Base-by-base conservation (phyloP, 2,888 invertebrate species). In the Euzetes globulus region DNA sequence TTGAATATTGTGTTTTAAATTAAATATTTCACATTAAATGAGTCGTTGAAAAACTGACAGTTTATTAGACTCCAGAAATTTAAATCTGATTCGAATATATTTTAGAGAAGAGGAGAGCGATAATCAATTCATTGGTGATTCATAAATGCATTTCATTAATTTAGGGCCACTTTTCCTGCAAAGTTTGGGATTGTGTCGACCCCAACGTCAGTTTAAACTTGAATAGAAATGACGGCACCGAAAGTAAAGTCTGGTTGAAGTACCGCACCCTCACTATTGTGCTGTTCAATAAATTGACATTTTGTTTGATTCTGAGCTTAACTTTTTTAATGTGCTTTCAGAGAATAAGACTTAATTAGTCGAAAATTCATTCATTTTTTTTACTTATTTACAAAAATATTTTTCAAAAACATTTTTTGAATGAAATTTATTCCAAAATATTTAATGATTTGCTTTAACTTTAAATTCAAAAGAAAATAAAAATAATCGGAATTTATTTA, bases 51-150 rank as follows among this genome's bases (percentile, higher is more conserved):
- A 63, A 63, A 63, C 19, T 63, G 63, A 63, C 33, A 63, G 1
- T 63, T 63, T 22, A 19, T 25, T 55, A 17, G 19, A 22, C 3
- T 55, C 19, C 3, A 17, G 9, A n/a, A 13, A 9, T 55, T 25
- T 22, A 55, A 55, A 22, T 63, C 29, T 6, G 25, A 63, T 63
- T 7, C n/a, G 13, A 63, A 29, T 63, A 1, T 13, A 6, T 17
- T 13, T 63, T 27, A 7, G 29, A 63, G 22, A 9, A 63, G 22
- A 63, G 29, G 27, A 63, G 22, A 63, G 27, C 29, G 27, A 25
- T 63, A 63, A 63, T 33, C 63, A 63, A 63, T 63, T 63, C 63
- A 33, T 63, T 63, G 63, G 22, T 63, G 63, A 63, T 63, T 63
- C 63, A 63, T 63, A 63, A 63, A 63, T 63, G 63, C 63, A 33